These are phyloP conservation scores for Antitype chi DNA, from an alignment of 2,888 invertebrate species.

Conservation along the genomic window DNA sequence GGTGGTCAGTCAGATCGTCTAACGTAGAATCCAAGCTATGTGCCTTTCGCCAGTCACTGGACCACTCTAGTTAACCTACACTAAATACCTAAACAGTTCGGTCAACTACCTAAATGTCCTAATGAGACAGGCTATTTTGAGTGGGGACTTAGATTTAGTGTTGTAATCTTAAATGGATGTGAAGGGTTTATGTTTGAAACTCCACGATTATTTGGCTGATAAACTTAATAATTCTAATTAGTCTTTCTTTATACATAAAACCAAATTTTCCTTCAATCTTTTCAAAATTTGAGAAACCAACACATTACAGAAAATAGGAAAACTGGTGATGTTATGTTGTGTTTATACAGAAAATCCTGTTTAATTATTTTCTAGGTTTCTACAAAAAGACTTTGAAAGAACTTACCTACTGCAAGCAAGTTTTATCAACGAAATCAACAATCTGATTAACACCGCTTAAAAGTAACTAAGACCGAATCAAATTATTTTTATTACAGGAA, in stretches of 20 bases:
- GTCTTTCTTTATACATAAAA: background rate
- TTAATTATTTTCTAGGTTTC: background rate
- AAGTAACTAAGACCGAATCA: no score
- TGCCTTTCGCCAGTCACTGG: conserved; percentile 57
- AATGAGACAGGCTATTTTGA: conserved; percentile 39
- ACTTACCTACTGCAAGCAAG: no score
- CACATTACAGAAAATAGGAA: background rate
- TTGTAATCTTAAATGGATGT: background rate
- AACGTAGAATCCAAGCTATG: conserved; percentile 48
- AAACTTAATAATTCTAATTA: background rate
- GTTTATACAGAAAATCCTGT: background rate
- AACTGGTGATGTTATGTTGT: background rate
- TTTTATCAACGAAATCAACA: background rate
- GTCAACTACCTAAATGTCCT: conserved; percentile 18
- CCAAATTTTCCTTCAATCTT: background rate
- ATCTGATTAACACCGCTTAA: background rate
- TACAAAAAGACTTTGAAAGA: background rate
- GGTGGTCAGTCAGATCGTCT: conserved; percentile 53
- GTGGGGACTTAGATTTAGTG: background rate
- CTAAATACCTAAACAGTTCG: conserved; percentile 33
- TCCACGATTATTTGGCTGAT: background rate
- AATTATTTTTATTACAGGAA: no score
- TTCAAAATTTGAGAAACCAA: background rate
- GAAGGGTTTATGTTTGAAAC: conserved; percentile 5
- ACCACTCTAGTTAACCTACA: conserved; percentile 37